These are phyloP conservation scores for Stratiolaelaps scimitus DNA, from an alignment of 1,140 invertebrate species.

Conservation along the genomic window DNA sequence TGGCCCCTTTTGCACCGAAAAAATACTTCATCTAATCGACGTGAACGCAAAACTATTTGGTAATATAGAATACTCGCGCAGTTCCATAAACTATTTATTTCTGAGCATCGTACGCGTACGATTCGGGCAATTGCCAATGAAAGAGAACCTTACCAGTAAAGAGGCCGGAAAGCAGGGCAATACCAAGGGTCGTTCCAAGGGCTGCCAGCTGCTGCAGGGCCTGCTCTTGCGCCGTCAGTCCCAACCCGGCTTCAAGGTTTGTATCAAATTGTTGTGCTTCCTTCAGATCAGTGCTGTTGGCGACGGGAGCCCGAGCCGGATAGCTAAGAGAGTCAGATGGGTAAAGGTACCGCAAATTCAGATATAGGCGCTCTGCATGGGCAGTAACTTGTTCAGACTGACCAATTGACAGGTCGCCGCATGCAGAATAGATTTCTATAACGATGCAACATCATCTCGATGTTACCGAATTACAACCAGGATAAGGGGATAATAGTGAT, in stretches of 20 bases:
- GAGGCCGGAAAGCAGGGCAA: constrained; percentile 60
- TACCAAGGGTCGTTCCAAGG: constrained; percentile 53
- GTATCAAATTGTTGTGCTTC: constrained; percentile 36
- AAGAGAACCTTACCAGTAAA: constrained; percentile 56
- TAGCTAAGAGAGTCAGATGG: constrained; percentile 38
- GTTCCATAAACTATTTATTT: not conserved
- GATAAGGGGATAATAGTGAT: too few species aligned
- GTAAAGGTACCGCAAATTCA: too few species aligned
- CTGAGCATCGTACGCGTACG: not conserved
- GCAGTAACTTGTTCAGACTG: too few species aligned
- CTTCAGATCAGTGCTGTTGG: constrained; percentile 38
- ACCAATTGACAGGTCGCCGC: too few species aligned
- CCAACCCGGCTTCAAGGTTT: constrained; percentile 44
- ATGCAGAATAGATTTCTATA: too few species aligned
- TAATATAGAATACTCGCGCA: not conserved
- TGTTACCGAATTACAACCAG: too few species aligned
- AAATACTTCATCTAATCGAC: too few species aligned
- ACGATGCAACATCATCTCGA: too few species aligned
- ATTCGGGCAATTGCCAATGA: constrained; percentile 31
- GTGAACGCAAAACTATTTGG: not conserved
- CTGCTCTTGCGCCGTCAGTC: constrained; percentile 54
- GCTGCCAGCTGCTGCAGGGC: constrained; percentile 63
- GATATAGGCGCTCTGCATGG: too few species aligned
- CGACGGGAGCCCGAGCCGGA: constrained; percentile 44
- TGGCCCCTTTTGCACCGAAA: too few species aligned